Conservation (phyloP, 2,113 vertebrate species). For the Sapajus apella region DNA sequence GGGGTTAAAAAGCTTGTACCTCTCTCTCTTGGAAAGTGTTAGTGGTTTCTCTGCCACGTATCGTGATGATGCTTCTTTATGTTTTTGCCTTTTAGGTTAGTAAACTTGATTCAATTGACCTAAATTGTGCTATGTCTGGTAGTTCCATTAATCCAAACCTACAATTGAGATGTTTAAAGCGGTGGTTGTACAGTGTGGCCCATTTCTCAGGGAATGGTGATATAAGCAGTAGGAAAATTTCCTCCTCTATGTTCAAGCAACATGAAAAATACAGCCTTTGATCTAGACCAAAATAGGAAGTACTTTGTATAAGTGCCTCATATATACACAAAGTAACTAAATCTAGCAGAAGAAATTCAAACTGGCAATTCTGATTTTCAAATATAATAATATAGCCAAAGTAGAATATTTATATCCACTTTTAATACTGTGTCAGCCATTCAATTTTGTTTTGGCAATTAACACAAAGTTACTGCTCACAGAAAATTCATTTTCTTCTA, state of each 20-base stretch:
- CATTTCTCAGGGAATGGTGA: neutral
- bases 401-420: neutral
- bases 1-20: neutral
- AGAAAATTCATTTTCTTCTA: neutral
- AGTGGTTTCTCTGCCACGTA: neutral
- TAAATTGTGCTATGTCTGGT: neutral
- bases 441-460: neutral
- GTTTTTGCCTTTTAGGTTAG: neutral
- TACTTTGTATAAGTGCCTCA: neutral
- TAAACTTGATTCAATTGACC: neutral
- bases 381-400: neutral
- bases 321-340: neutral
- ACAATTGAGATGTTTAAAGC: neutral
- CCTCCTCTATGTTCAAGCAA: neutral
- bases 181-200: neutral
- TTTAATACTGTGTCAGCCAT: neutral
- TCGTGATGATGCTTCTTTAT: neutral
- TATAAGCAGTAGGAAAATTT: neutral
- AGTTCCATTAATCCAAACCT: neutral
- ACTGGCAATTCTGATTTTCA: conserved; percentile 8
- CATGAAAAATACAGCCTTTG: neutral
- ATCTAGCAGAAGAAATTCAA: neutral
- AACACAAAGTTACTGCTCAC: neutral
- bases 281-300: neutral
- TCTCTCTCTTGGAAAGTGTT: neutral